Conservation (phyloP, 2,113 vertebrate species). For the Diphyllodes magnificus region DNA sequence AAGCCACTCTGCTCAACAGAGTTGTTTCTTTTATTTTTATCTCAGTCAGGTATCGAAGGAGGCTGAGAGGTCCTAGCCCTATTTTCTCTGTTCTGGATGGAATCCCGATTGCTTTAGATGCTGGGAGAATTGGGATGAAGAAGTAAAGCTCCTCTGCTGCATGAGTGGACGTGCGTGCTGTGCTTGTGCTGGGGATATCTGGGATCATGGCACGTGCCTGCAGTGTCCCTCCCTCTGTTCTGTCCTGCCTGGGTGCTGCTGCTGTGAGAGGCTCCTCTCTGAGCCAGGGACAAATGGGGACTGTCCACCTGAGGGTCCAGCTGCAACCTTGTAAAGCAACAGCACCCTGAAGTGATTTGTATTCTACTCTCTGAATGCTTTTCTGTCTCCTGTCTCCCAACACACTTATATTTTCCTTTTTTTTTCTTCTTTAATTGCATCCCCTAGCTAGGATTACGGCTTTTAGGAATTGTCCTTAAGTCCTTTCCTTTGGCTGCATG, state of each 20-base stretch:
- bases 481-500: background rate
- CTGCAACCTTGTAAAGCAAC: background rate
- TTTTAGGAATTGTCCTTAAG: constrained; percentile 11
- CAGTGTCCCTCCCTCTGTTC: background rate
- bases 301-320: background rate
- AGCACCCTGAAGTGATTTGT: background rate
- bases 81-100: background rate
- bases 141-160: background rate
- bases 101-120: background rate
- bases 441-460: background rate
- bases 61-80: background rate
- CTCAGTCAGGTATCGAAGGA: background rate
- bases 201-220: accelerated
- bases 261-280: background rate
- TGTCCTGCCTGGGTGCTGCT: background rate
- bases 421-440: background rate
- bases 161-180: background rate
- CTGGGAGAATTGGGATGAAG: background rate
- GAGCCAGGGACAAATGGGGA: background rate
- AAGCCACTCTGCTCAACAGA: constrained; percentile 19
- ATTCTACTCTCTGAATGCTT: background rate
- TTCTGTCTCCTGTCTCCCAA: background rate
- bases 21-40: constrained; percentile 41
- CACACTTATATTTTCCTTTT: background rate
- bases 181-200: background rate